A percentile compares a stretch with the other conserved stretches of the same genome.
phyloP scores from a whole-genome alignment of 2,797 vertebrate species.

The Neomorphus geoffroyi region DNA sequence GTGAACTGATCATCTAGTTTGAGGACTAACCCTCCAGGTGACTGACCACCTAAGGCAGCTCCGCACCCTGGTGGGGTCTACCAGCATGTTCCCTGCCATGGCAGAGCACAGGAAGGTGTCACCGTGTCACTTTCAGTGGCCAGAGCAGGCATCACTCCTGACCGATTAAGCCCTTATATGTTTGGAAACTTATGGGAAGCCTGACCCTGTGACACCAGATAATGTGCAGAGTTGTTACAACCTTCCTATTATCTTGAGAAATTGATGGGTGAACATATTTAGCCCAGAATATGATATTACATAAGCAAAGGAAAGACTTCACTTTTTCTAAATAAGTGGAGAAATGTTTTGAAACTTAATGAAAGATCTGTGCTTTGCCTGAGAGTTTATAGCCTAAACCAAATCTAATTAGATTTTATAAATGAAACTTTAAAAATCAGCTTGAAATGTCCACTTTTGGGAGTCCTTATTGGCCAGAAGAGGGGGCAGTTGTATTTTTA shows the following conservation, averaged over 20 bases:
- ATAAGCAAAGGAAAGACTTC: neutral
- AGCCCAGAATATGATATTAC: neutral
- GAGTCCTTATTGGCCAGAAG: slow-evolving; percentile 15
- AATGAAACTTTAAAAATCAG: neutral
- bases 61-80: neutral
- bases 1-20: neutral
- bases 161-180: neutral
- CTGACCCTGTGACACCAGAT: neutral
- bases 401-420: neutral
- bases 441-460: neutral
- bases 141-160: neutral
- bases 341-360: neutral
- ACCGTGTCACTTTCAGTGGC: neutral
- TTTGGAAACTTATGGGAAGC: neutral
- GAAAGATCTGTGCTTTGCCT: neutral
- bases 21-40: neutral
- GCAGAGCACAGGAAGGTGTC: neutral
- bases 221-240: neutral
- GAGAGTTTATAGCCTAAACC: neutral
- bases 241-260: neutral
- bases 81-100: neutral
- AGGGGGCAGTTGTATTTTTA: slow-evolving; percentile 45
- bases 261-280: neutral
- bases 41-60: neutral
- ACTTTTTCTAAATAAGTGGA: neutral